Evolutionary conservation across 1,140 invertebrate species (phyloP).

Genomic region (Zaprionus vittiger): DNA sequence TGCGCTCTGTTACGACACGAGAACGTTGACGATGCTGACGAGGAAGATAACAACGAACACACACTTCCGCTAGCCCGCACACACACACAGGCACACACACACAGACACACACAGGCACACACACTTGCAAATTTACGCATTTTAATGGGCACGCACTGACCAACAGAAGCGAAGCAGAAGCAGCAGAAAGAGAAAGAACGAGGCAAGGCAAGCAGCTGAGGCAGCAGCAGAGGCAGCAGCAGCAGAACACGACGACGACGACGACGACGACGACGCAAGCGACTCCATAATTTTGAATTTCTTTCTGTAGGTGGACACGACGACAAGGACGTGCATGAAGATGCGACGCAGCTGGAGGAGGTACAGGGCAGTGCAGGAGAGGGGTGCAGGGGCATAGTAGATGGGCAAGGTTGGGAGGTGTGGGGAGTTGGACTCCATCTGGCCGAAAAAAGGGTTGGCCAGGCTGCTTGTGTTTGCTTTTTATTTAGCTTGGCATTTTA

Average conservation of each 20-base stretch:
- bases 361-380: neutral
- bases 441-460: constrained; percentile 26
- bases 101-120: neutral
- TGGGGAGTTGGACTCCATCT: constrained; percentile 16
- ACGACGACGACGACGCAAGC: constrained; percentile 23
- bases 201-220: neutral
- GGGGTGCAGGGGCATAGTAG: constrained; percentile 2
- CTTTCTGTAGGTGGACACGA: constrained; percentile 47
- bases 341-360: constrained; percentile 30
- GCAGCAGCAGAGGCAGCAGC: constrained; percentile 2
- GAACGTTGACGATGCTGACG: constrained; percentile 14
- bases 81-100: constrained; percentile 15
- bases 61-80: constrained; percentile 11
- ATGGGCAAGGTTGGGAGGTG: neutral
- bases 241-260: constrained; percentile 31
- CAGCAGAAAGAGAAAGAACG: neutral
- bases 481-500: constrained; percentile 71
- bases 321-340: constrained; percentile 43
- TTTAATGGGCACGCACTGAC: constrained; percentile 62
- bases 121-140: constrained; percentile 73
- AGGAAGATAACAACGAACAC: constrained; percentile 25
- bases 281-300: constrained; percentile 76
- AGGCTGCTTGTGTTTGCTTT: constrained; percentile 53
- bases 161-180: constrained; percentile 25
- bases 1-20: constrained; percentile 23